These are phyloP conservation scores for Pleuronectes platessa DNA, from an alignment of 2,113 vertebrate genomes.

Conservation along the genomic window DNA sequence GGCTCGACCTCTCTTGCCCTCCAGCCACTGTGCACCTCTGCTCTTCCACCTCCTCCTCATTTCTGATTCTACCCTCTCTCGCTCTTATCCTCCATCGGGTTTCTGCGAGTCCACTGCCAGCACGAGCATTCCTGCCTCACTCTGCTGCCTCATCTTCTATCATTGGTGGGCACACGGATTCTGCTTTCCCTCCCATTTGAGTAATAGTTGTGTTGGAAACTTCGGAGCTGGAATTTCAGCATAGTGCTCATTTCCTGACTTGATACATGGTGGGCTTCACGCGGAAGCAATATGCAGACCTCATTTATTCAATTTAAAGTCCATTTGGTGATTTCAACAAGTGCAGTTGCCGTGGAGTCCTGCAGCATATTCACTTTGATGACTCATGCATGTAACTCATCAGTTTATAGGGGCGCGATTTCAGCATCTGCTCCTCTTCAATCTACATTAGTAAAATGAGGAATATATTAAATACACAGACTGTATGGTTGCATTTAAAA, in stretches of 20 bases:
- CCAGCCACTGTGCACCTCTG: constrained; percentile 13
- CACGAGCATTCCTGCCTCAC: neutral
- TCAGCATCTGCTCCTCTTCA: neutral
- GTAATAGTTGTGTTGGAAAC: constrained; percentile 36
- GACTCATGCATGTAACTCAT: constrained; percentile 55
- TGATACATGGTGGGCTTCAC: constrained; percentile 34
- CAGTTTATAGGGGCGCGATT: constrained; percentile 17
- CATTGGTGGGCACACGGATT: constrained; percentile 31
- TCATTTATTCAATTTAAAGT: constrained; percentile 48
- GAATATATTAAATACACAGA: too few relatives aligned
- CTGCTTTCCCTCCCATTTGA: constrained; percentile 32
- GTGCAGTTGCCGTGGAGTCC: constrained; percentile 41
- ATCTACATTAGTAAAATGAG: neutral
- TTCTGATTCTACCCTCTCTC: constrained; percentile 21
- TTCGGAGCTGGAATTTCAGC: constrained; percentile 47
- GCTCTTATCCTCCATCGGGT: constrained; percentile 22
- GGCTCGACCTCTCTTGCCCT: constrained; percentile 12
- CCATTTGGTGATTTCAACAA: constrained; percentile 52
- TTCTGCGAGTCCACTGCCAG: neutral
- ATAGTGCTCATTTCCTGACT: constrained; percentile 58
- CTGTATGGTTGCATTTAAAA: too few relatives aligned
- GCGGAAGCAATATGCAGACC: constrained; percentile 47
- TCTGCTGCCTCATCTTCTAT: constrained; percentile 23
- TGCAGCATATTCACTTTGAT: constrained; percentile 13
- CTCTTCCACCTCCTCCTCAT: constrained; percentile 5